Base-by-base conservation (phyloP, 1,140 invertebrate genomes). In the Saccostrea echinata region DNA sequence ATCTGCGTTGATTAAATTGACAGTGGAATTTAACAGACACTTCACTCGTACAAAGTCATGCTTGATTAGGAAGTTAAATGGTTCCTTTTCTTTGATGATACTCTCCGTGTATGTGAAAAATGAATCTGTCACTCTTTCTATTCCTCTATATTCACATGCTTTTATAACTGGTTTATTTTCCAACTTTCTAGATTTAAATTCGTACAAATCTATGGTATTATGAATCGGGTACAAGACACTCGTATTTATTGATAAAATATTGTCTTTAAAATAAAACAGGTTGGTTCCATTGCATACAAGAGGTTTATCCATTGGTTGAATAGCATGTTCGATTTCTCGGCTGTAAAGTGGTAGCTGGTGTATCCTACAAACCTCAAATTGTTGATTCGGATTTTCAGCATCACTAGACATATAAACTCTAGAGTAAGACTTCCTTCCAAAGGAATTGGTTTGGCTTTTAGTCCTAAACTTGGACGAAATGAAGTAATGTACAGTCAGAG, bases 1-100 rank as follows among this genome's bases (percentile, higher is more conserved):
- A 11, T 86, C 81, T 57, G 84, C 21, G 0, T 84, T 21, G n/a
- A 88, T 84, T 64, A 35, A 55, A 35, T 88, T 76, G 43, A 90
- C 64, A 16, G 86, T 76, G 35, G 87, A 88, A 30, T 91, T 84
- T 30, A 91, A 61, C 64, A 90, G 84, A 88, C 92, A 93, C 64
- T 91, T 90, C 3, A 93, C 90, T 61, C 89, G 84, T 13, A 92
- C 87, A 90, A 93, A 93, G 84, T 93, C 92, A 85, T 92, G 89
- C 9, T 90, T 84, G 27, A 93, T 53, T 0, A 89, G 84, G 24
- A 90, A 35, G 84, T 91, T 89, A 90, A 90, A 92, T 0, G 92
- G 91, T 43, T 82, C 87, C 3, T 84, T 51, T 81, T 84, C 85
- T 81, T 90, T 91, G 8, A 84, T 71, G 1, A 90, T 84, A 33